A percentile compares a stretch with the other conserved stretches of the same genome.
These are phyloP conservation scores for Notolepis coatsorum DNA, from an alignment of 2,797 vertebrate genomes.

Conservation along the genomic window DNA sequence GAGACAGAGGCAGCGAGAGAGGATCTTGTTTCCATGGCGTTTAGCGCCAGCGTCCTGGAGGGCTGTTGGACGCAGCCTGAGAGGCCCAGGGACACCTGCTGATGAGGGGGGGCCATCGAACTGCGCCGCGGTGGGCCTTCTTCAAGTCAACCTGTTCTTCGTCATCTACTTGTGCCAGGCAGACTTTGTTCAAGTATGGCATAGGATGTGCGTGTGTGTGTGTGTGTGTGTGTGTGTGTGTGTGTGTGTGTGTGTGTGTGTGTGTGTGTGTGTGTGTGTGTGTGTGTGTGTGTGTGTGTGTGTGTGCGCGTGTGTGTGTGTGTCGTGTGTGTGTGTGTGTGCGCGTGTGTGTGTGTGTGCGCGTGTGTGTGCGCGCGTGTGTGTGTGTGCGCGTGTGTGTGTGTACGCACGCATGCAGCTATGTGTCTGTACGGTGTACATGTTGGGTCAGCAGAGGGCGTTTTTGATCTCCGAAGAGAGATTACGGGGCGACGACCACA, in stretches of 20 bases:
- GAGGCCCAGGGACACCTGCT: not conserved
- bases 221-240: not conserved
- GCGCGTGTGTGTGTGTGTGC: not conserved
- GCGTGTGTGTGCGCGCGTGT: not conserved
- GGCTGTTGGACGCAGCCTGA: slow-evolving; percentile 28
- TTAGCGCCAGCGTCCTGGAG: slow-evolving; percentile 43
- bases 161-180: slow-evolving; percentile 7
- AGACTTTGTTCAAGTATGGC: not conserved
- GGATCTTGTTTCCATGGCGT: slow-evolving; percentile 63
- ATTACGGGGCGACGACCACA: not conserved
- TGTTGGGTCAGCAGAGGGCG: not conserved
- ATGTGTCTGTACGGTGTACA: not conserved
- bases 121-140: not conserved
- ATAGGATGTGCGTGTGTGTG: not conserved
- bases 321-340: not conserved
- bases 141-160: no score
- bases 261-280: no score
- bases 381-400: not conserved
- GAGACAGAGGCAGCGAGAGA: slow-evolving; percentile 60
- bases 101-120: not conserved
- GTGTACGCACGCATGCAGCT: not conserved
- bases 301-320: not conserved
- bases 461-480: slow-evolving; percentile 15
- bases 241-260: not conserved
- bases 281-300: no score